phyloP scores from a whole-genome alignment of 2,888 invertebrate species.

The Trichogramma evanescens region DNA sequence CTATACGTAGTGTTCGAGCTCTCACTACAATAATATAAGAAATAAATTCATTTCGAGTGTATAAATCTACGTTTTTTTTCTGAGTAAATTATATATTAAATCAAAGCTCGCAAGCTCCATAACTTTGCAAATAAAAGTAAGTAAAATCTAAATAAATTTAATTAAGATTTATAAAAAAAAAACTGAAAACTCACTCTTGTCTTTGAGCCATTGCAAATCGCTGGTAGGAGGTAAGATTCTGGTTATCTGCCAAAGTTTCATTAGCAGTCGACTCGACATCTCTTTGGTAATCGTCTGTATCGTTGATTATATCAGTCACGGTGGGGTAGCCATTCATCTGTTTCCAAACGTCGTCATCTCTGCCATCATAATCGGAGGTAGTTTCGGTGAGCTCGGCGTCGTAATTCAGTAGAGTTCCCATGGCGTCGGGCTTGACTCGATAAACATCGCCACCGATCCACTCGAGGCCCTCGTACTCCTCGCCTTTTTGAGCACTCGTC shows the following conservation, averaged over 20 bases:
- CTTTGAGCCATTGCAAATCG: constrained; percentile 35
- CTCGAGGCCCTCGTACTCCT: constrained; percentile 40
- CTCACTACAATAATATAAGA: too few relatives aligned
- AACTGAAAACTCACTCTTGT: constrained; percentile 34
- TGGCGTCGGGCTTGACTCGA: constrained; percentile 39
- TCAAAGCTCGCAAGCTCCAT: too few relatives aligned
- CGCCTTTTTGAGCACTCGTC: background rate
- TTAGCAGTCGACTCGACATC: constrained; percentile 22
- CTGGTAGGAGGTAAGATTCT: constrained; percentile 35
- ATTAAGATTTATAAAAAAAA: background rate
- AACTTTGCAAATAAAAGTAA: background rate
- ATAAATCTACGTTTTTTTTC: too few relatives aligned
- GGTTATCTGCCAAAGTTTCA: constrained; percentile 22
- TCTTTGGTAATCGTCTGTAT: constrained; percentile 26
- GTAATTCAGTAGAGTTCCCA: constrained; percentile 32
- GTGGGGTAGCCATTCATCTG: constrained; percentile 6
- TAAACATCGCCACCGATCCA: constrained; percentile 45
- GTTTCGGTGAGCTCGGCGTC: constrained; percentile 28
- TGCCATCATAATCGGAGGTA: constrained; percentile 19
- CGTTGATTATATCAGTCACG: constrained; percentile 24
- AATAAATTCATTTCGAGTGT: too few relatives aligned
- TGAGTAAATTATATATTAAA: too few relatives aligned
- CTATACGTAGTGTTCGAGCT: too few relatives aligned
- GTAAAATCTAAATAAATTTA: background rate
- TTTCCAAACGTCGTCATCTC: constrained; percentile 7